A percentile compares a stretch with the other conserved stretches of the same genome.
These are phyloP conservation scores for Lepidonotus clava DNA, from an alignment of 2,888 invertebrate species.

Conservation along the genomic window DNA sequence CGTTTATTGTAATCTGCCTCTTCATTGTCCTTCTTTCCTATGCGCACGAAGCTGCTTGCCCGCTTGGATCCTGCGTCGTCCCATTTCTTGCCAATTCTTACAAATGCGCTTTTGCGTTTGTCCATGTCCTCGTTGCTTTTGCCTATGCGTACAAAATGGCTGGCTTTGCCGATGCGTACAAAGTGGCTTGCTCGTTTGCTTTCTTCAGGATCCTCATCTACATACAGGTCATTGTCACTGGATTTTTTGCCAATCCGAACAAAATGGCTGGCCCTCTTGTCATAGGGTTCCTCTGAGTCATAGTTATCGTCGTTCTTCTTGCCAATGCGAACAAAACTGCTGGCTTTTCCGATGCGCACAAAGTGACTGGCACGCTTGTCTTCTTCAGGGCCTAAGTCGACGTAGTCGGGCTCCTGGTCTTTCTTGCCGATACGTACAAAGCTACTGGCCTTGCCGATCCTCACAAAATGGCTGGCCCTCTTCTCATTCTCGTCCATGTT, in stretches of 20 bases:
- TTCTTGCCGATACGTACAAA: conserved; percentile 56
- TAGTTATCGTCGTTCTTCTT: conserved; percentile 30
- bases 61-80: conserved; percentile 41
- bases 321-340: conserved; percentile 59
- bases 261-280: conserved; percentile 56
- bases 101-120: conserved; percentile 57
- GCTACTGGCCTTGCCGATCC: conserved; percentile 47
- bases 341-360: conserved; percentile 59
- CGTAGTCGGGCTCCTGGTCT: neutral
- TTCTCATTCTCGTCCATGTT: conserved; percentile 14
- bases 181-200: conserved; percentile 59
- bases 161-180: conserved; percentile 58
- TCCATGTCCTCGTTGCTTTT: neutral
- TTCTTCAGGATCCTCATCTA: neutral
- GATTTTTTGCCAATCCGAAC: conserved; percentile 59
- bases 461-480: conserved; percentile 48
- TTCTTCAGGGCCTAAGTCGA: neutral
- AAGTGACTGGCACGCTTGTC: conserved; percentile 57
- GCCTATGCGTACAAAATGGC: conserved; percentile 51
- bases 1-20: conserved; percentile 19
- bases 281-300: neutral
- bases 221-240: neutral
- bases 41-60: conserved; percentile 58
- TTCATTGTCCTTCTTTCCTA: conserved; percentile 51
- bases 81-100: conserved; percentile 58